Base-by-base conservation (phyloP, 2,797 vertebrate species). In the Pampus argenteus region DNA sequence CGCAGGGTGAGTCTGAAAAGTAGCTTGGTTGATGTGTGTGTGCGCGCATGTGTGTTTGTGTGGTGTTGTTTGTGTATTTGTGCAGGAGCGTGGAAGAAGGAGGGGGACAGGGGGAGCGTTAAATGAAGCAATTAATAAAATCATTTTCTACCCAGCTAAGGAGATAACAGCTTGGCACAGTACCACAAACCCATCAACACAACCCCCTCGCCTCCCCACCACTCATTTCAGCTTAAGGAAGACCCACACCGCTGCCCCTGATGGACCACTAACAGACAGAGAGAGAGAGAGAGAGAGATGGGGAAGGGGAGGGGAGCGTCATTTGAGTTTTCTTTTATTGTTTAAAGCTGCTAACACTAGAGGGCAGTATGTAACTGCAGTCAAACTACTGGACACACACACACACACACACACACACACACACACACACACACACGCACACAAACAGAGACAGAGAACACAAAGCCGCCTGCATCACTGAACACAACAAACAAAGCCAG, bases 91-190 rank as follows among this genome's bases (percentile, higher is more conserved):
- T 51, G 67, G 71, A 28, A 50, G 78, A 48, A 26, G 76, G 71
- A 17, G 83, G 74, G 85, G 79, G 79, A 55, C 63, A 81, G 25
- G 20, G 85, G 82, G 86, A 84, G 89, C 85, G 90, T 92, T 94
- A 95, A 95, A 95, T 92, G 94, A 94, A 94, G 93, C 94, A 94
- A 95, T 95, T 95, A 95, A 95, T 95, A 94, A 94, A 95, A 94
- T 94, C 86, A 94, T 95, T 95, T 94, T 95, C 94, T 93, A 94
- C 92, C 93, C 92, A 82, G 92, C 93, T 92, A 94, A 94, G 94
- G 91, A 95, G 94, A 95, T 95, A 95, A 95, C 91, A 89, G 92
- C 91, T 93, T 93, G 94, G 94, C 93, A 93, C 88, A 63, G 81
- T 86, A 93, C 91, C 90, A 89, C 91, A 89, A 89, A 87, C 89